Base-by-base conservation (phyloP, 2,113 vertebrate species). In the Nothoprocta perdicaria region DNA sequence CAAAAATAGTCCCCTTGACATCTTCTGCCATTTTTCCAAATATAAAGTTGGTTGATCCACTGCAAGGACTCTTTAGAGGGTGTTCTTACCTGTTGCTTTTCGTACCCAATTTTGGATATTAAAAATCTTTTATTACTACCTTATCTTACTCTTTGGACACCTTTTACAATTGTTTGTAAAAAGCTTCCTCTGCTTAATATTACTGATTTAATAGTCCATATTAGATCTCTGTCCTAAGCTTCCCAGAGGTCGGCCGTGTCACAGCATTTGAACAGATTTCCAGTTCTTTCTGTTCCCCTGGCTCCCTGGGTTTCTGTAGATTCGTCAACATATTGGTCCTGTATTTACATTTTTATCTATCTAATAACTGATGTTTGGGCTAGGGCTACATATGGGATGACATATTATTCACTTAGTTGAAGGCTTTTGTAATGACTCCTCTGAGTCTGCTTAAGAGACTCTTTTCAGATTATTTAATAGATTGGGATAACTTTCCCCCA, bases 341-440 rank as follows among this genome's bases (percentile, higher is more conserved):
- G 22, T 83, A 80, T 91, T 91, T 95, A 91, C 38, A 55, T 78
- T 92, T 92, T 87, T 89, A 50, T 55, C 85, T 88, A 1, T 63
- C 91, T 94, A 50, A 48, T 58, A 85, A 85, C 58, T 53, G 33
- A 26, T 74, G 41, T 71, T 89, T 92, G 76, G 72, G 22, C 72
- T 87, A 41, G 41, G 85, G 79, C 55, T 87, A 69, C 52, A 53
- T 53, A 55, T 29, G 87, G 21, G 81, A 67, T 45, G 93, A 46
- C 38, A 63, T 15, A 71, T 80, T 83, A 69, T 84, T 82, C 75
- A 74, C 48, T 53, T 62, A 90, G 23, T 31, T 80, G 33, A 53
- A 87, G 57, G 48, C 58, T 94, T 89, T 35, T 86, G 60, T 14
- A 83, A 29, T 27, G 4, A 18, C n/a, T 87, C 88, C 24, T 87